Base-by-base conservation (phyloP, 2,797 vertebrate genomes). In the Prunella strophiata region DNA sequence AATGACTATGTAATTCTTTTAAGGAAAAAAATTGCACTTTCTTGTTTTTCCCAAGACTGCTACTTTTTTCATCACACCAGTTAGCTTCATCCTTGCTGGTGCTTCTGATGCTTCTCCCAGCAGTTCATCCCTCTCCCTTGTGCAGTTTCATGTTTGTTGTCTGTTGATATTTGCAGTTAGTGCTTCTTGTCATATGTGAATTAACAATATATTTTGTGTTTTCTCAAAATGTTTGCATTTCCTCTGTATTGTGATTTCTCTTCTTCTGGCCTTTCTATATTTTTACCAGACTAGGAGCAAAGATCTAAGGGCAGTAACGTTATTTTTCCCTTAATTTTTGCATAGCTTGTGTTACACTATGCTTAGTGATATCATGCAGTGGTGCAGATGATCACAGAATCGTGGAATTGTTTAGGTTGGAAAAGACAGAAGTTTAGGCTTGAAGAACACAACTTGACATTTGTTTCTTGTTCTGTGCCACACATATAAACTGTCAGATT, bases 361-460 rank as follows among this genome's bases (percentile, higher is more conserved):
- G 9, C 20, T 63, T 78, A 14, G 6, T 80, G 42, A 13, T 16
- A 1, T 75, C 40, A 19, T 30, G 4, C 0, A 0, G 7, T 18
- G n/a, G 10, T 68, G 27, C 45, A 67, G 67, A 4, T 85, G 47
- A 30, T 55, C 58, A 22, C 3, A 71, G 58, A 40, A 27, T 32
- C 15, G 3, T 52, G n/a, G 66, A 66, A 36, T 59, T 84, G 38
- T 84, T 84, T 72, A 47, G 66, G 16, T 7, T 58, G 65, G 22
- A 72, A 84, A 72, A 66, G 58, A 15, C 3, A 7, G 48, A 77
- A 71, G 42, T 66, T 89, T 32, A 47, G 27, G n/a, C 74, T 91
- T 92, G 57, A 59, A 85, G 40, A 72, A 34, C 47, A 30, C 57
- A 58, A 7, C 42, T 71, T 85, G 59, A 52, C 8, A 2, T 62